Evolutionary conservation across 2,888 invertebrate species (phyloP).

Genomic region (Bibio marci): DNA sequence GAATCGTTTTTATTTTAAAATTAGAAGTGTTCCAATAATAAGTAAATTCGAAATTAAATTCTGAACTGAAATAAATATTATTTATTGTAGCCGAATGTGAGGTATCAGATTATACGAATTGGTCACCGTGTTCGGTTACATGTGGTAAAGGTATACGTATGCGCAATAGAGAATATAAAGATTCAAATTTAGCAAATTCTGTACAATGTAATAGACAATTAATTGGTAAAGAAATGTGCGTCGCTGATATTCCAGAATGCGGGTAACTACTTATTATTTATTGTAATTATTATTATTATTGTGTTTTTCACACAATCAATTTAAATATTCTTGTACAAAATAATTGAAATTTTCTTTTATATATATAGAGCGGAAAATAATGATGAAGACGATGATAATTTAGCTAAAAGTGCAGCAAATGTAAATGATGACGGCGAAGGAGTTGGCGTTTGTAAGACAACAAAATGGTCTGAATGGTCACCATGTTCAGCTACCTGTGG

Average conservation of each 20-base stretch:
- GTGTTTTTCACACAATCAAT: not conserved
- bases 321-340: not conserved
- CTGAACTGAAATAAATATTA: not conserved
- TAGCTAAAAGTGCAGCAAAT: constrained; percentile 20
- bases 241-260: constrained; percentile 56
- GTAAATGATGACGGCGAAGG: constrained; percentile 26
- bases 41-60: not conserved
- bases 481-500: constrained; percentile 81
- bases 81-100: constrained; percentile 54
- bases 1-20: not conserved
- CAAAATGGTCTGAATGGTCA: constrained; percentile 32
- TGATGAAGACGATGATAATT: constrained; percentile 28
- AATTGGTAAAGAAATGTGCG: constrained; percentile 81
- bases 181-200: constrained; percentile 52
- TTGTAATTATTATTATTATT: not conserved
- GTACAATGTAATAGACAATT: constrained; percentile 54
- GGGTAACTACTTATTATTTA: constrained; percentile 31
- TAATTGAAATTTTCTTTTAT: not conserved
- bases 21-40: not conserved
- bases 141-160: constrained; percentile 79
- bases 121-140: constrained; percentile 67
- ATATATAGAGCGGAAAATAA: constrained; percentile 12
- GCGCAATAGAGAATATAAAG: constrained; percentile 53
- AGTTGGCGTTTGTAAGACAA: constrained; percentile 24
- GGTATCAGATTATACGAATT: constrained; percentile 54